Evolutionary conservation across 2,888 invertebrate species (phyloP), one percentile per base, ranked within the genome.

Genomic region (Frankliniella intonsa): DNA sequence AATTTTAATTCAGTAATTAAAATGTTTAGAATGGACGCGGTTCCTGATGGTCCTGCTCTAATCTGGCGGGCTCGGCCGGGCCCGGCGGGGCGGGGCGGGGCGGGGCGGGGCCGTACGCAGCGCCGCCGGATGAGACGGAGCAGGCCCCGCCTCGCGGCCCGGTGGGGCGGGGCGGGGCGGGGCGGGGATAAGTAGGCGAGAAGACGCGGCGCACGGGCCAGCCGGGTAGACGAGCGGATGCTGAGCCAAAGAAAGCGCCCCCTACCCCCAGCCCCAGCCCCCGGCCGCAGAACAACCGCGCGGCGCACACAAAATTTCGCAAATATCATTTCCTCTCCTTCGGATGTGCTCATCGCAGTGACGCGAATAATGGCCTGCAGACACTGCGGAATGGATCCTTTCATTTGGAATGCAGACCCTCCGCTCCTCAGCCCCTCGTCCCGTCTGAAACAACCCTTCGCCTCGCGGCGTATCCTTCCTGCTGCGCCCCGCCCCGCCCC

Each of bases 1-100:
- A 76, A 76, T 76, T 76, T 76, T 76, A 76, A 76, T 76, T 76
- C 69, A 76, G 69, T 76, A 76, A 76, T 76, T 76, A 76, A 76
- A 76, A 76, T 76, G 69, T 76, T 25, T 25, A 76, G 69, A 76
- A 76, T 76, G 69, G 25, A 22, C 69, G 69, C 55, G 55, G 17
- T 5, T 62, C 62, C 19, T 17, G 17, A n/a, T 17, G 38, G 38
- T 38, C 38, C 38, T 38, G 38, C 38, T 38, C 38, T 5, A 38
- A 38, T 38, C 38, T 38, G 38, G 38, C 38, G 38, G 5, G 38
- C n/a, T n/a, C n/a, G n/a, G n/a, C 62, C 62, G 62, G n/a, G n/a
- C n/a, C n/a, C n/a, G n/a, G n/a, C n/a, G n/a, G n/a, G n/a, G n/a
- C n/a, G n/a, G n/a, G n/a, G n/a, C n/a, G n/a, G n/a, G n/a, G n/a